Evolutionary conservation across 2,888 invertebrate genomes (phyloP), one percentile per base, ranked within the genome.

Genomic region (Coleophora flavipennella): DNA sequence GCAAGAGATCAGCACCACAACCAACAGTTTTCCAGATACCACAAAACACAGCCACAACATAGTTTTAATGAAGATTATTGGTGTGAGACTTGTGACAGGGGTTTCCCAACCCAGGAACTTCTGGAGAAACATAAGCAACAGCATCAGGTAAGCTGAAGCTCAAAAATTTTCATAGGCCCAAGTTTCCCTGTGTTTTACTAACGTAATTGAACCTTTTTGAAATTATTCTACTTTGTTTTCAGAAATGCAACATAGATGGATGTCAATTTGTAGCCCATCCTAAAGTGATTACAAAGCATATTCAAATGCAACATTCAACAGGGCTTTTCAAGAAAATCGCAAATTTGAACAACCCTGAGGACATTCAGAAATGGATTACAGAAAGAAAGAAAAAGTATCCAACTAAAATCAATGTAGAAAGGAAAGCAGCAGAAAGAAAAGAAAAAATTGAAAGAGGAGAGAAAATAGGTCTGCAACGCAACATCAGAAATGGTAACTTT

Each of bases 71-170:
- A 59, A 36, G 67, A 81, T 33, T 78, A 84, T 59, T 89, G 86
- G 70, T 94, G 94, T 73, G 93, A 93, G 61, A 87, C 90, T n/a
- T 97, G 96, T 71, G 94, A 95, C 56, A 86, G 91, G 62, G 89
- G 90, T 9, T 93, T 94, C 66, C 72, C 79, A 38, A 85, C 86
- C 0, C 58, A 79, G 38, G 85, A 87, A 14, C 78, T 87, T 42
- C 87, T 92, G 41, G 73, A 87, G 35, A 84, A 85, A 35, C 96
- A 97, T 67, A 78, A 88, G 48, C 73, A 79, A n/a, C 88, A 91
- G 55, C 96, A 97, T 73, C 87, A 88, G 74, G 85, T 85, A 55
- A 46, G 38, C 39, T 14, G 11, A n/a, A 12, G 25, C 9, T 11
- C 20, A 12, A 6, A 20, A 20, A 4, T 4, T 20, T 20, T 20